Evolutionary conservation across 2,113 vertebrate genomes (phyloP).

Genomic region (Oncorhynchus clarkii): DNA sequence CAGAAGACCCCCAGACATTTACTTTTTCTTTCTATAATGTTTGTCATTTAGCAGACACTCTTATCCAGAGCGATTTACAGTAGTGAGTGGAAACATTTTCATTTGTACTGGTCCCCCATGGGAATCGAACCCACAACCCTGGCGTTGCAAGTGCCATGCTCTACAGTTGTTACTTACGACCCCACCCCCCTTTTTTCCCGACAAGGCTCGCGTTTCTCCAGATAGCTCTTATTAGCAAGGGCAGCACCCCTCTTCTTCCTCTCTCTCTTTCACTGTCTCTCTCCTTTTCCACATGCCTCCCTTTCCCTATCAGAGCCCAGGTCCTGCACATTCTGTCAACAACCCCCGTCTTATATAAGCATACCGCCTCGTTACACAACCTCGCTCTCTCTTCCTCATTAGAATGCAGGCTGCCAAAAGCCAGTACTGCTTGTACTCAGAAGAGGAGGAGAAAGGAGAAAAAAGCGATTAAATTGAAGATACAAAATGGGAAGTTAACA

Average conservation of each 20-base stretch:
- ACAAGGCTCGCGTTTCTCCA: constrained; percentile 46
- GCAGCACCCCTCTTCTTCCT: constrained; percentile 29
- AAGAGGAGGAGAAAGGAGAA: constrained; percentile 33
- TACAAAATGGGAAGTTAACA: constrained; percentile 15
- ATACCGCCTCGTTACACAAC: constrained; percentile 57
- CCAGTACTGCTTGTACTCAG: constrained; percentile 20
- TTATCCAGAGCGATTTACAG: no score
- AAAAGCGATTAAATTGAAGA: constrained; percentile 35
- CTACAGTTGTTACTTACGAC: no score
- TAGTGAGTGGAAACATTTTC: no score
- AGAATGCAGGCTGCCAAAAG: constrained; percentile 64
- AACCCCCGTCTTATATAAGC: constrained; percentile 62
- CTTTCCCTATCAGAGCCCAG: neutral
- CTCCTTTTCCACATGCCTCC: constrained; percentile 1
- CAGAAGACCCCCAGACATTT: neutral
- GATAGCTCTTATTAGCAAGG: constrained; percentile 61
- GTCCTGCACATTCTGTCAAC: constrained; percentile 8
- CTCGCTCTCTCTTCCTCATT: constrained; percentile 48
- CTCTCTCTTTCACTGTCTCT: neutral
- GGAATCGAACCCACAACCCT: no score
- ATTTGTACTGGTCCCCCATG: no score
- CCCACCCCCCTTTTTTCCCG: neutral
- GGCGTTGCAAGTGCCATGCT: no score
- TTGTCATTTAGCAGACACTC: no score
- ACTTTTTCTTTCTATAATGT: neutral